Evolutionary conservation across 1,140 invertebrate genomes (phyloP), one percentile per base, ranked within the genome.

Genomic region (Teleogryllus occipitalis): DNA sequence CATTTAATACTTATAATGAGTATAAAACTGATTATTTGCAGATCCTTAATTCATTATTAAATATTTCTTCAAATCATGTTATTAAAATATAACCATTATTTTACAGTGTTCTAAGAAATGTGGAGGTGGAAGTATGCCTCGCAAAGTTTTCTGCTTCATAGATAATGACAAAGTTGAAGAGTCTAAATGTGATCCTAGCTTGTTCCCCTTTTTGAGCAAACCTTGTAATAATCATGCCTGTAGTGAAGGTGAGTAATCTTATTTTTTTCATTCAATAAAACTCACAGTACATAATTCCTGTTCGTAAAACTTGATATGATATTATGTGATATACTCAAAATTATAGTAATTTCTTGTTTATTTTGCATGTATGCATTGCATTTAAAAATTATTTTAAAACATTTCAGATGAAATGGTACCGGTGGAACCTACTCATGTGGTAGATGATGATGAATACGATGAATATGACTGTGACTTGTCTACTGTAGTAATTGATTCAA

Each of bases 121-220:
- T 83, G 95, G 93, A 6, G 94, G 94, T 12, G 96, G 96, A 12
- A 89, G 89, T 75, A 91, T 91, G 83, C 87, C 85, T 5, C 89
- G 96, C 10, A 91, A 92, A 83, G 91, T 96, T 0, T 86, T 97
- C 80, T 98, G 96, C 83, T 85, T 97, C 76, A 88, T 90, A 74
- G 93, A 94, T 79, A 91, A 93, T 48, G 87, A 87, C 74, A 90
- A 90, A 12, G 90, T 91, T 4, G 82, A 88, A 74, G 79, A 85
- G 0, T 83, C 80, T 0, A 89, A 91, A 74, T 98, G 96, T 82
- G 90, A 92, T 83, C 84, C 87, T 8, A 87, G 89, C 12, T 87
- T 86, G 47, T 90, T 95, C 46, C 90, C 92, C 79, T 91, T 91
- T 48, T 83, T 88, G 0, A 89, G 85, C 48, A 93, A 96, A 84